These are phyloP conservation scores for Pitangus sulphuratus DNA, from an alignment of 2,797 vertebrate species.

Conservation along the genomic window DNA sequence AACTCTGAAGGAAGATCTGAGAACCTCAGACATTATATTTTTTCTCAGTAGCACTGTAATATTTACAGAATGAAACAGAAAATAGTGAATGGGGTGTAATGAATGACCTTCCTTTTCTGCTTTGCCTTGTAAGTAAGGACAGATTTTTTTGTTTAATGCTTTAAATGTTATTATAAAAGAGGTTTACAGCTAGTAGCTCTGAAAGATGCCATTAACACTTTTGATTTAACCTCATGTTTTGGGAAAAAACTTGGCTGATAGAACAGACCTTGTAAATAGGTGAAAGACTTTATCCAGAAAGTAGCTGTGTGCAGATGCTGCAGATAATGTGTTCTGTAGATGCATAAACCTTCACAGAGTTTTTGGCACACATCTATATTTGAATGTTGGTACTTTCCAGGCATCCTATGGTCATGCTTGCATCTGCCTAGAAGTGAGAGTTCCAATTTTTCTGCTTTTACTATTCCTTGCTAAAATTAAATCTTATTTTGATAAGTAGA, in stretches of 20 bases:
- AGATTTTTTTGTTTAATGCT: conserved; percentile 64
- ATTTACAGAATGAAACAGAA: conserved; percentile 74
- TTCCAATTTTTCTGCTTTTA: not conserved
- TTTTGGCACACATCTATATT: not conserved
- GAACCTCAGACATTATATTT: conserved; percentile 67
- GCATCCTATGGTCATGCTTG: not conserved
- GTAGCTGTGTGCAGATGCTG: not conserved
- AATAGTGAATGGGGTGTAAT: conserved; percentile 69
- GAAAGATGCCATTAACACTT: conserved; percentile 48
- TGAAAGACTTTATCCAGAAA: conserved; percentile 14
- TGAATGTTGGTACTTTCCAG: not conserved
- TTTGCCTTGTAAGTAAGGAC: conserved; percentile 78
- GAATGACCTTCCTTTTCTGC: conserved; percentile 74
- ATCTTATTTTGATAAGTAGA: not conserved
- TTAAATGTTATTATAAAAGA: conserved; percentile 43
- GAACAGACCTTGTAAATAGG: conserved; percentile 31
- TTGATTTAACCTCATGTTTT: conserved; percentile 45
- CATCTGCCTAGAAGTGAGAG: not conserved
- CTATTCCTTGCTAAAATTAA: not conserved
- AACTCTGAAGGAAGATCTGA: conserved; percentile 78
- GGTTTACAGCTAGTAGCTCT: not conserved
- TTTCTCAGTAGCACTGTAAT: conserved; percentile 68
- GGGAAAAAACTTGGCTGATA: conserved; percentile 2
- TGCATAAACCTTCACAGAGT: not conserved
- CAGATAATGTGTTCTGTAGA: not conserved